These are phyloP conservation scores for Buphagus erythrorhynchus DNA, from an alignment of 2,797 vertebrate genomes.

Conservation along the genomic window DNA sequence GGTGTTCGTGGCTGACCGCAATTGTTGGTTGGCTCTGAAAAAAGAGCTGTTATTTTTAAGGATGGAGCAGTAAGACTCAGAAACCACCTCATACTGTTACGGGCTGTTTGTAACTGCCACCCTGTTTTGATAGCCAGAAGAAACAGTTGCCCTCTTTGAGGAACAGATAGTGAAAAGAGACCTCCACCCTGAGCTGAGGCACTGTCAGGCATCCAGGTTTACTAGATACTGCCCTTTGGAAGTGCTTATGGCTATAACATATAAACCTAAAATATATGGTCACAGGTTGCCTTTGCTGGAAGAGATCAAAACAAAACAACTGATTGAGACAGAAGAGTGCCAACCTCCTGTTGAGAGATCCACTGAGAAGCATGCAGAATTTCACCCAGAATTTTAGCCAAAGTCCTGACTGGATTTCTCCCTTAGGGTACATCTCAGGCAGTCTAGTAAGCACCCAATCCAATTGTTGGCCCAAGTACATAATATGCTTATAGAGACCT, in stretches of 20 bases:
- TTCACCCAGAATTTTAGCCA: not conserved
- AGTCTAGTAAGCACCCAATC: not conserved
- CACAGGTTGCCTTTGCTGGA: not conserved
- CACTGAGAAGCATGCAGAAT: not conserved
- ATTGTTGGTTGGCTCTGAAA: not conserved
- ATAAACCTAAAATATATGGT: not conserved
- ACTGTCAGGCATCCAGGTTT: not conserved
- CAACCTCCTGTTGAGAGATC: not conserved
- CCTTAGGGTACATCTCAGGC: not conserved
- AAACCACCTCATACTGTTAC: not conserved
- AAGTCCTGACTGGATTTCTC: not conserved
- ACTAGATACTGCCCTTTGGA: not conserved
- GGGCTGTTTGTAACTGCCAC: slow-evolving; percentile 36
- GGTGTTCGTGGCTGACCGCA: slow-evolving; percentile 48
- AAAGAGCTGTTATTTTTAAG: slow-evolving; percentile 51
- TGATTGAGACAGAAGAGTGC: not conserved
- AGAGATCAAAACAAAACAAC: not conserved
- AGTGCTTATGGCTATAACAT: not conserved
- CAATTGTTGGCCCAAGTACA: not conserved
- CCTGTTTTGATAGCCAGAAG: slow-evolving; percentile 38
- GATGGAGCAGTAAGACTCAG: not conserved
- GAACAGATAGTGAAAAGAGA: slow-evolving; percentile 7
- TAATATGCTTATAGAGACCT: not conserved
- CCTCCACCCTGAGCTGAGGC: slow-evolving; percentile 21
- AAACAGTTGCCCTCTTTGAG: slow-evolving; percentile 38